Evolutionary conservation across 2,888 invertebrate species (phyloP).

Genomic region (Dasysyrphus tricinctus): DNA sequence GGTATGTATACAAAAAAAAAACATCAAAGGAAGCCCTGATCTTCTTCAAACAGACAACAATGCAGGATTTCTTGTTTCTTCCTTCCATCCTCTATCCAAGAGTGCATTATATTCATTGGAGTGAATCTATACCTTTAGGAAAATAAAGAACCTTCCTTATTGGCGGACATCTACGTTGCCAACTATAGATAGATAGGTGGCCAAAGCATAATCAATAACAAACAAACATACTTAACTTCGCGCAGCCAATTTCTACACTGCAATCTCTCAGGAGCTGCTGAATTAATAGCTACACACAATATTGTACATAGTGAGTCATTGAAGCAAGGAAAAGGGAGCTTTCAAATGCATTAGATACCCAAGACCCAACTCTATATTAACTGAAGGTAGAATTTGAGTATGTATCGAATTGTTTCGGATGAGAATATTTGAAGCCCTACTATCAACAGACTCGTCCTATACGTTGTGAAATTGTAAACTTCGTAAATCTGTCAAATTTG

Average conservation of each 20-base stretch:
- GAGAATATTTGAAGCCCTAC: no score
- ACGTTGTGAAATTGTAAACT: no score
- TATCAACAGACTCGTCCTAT: no score
- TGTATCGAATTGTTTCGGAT: no score
- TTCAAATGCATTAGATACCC: no score
- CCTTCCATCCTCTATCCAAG: not conserved
- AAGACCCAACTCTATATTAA: no score
- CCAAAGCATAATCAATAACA: slow-evolving; percentile 32
- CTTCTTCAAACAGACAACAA: slow-evolving; percentile 1
- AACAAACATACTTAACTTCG: slow-evolving; percentile 4
- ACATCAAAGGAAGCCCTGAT: not conserved
- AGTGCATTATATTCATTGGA: not conserved
- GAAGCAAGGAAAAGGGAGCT: no score
- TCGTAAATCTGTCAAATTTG: no score
- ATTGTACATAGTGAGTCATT: no score
- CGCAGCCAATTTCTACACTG: slow-evolving; percentile 10
- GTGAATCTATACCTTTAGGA: slow-evolving; percentile 23
- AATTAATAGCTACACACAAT: not conserved
- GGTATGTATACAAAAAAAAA: not conserved
- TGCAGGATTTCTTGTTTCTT: no score
- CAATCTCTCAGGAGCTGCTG: slow-evolving; percentile 1
- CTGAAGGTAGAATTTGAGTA: no score
- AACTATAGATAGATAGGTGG: not conserved
- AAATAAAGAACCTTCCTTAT: not conserved
- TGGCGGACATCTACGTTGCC: not conserved